Evolutionary conservation across 1,140 invertebrate species (phyloP).

Genomic region (Bombus ignitus): DNA sequence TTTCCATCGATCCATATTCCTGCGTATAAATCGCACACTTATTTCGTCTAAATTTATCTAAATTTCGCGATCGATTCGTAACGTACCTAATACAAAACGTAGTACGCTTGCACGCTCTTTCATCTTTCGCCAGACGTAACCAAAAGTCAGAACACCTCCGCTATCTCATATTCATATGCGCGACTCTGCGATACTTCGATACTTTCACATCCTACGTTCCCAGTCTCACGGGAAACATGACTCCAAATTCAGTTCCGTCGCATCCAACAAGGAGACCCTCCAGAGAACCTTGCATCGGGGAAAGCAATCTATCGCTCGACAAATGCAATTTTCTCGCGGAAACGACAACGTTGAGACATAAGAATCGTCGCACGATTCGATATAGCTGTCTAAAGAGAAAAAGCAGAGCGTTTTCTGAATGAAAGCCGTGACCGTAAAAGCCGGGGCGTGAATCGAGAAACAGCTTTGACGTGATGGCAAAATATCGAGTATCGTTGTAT

Average conservation of each 20-base stretch:
- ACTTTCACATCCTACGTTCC: neutral
- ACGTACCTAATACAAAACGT: no score
- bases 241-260: neutral
- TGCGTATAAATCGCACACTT: no score
- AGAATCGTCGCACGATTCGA: neutral
- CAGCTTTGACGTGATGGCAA: constrained; percentile 10
- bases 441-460: neutral
- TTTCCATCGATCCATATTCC: neutral
- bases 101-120: no score
- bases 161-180: neutral
- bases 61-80: no score
- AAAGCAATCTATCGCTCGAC: neutral
- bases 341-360: neutral
- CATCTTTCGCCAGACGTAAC: no score
- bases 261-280: neutral
- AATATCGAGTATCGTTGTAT: constrained; percentile 5
- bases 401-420: neutral
- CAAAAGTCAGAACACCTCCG: neutral
- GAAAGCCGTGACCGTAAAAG: neutral
- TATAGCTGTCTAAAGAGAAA: neutral
- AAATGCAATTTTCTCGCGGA: neutral
- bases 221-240: no score
- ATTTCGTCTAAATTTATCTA: no score
- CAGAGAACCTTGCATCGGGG: neutral
- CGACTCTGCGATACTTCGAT: neutral